phyloP scores from a whole-genome alignment of 2,113 vertebrate species.

The Varanus salvator region DNA sequence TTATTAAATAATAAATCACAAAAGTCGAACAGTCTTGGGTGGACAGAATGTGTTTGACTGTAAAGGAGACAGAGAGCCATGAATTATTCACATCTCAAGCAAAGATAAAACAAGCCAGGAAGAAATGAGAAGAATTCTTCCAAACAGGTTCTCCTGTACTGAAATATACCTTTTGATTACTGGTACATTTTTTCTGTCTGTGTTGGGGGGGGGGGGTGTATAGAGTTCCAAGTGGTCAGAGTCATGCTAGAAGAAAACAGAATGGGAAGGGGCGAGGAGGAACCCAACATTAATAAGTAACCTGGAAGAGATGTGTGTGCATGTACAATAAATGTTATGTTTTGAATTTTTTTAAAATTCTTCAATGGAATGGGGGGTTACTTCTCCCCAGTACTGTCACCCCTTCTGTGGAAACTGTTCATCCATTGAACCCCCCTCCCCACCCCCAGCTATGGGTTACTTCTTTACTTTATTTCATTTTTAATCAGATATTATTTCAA shows the following conservation, averaged over 20 bases:
- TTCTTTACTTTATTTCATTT: too few relatives aligned
- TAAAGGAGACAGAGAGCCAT: constrained; percentile 87
- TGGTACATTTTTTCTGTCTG: constrained; percentile 64
- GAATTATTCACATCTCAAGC: constrained; percentile 89
- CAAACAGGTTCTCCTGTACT: constrained; percentile 83
- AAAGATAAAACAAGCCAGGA: constrained; percentile 87
- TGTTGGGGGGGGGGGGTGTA: background rate
- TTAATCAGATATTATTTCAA: too few relatives aligned
- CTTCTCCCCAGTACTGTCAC: too few relatives aligned
- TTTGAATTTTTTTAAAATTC: background rate
- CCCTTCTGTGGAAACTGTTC: too few relatives aligned
- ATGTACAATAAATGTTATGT: too few relatives aligned
- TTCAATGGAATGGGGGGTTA: background rate
- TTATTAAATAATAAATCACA: constrained; percentile 96
- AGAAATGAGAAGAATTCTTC: constrained; percentile 85
- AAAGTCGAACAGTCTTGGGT: constrained; percentile 87
- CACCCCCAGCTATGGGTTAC: too few relatives aligned
- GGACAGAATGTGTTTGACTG: constrained; percentile 90
- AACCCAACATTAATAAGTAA: constrained; percentile 76
- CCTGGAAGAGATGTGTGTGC: constrained; percentile 42
- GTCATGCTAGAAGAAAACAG: constrained; percentile 73
- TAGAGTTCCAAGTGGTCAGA: constrained; percentile 71
- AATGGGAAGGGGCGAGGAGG: constrained; percentile 58
- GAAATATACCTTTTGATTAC: constrained; percentile 85
- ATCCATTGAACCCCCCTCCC: too few relatives aligned